Base-by-base conservation (phyloP, 92 coral and sea anemone genomes). In the Parazoanthus swiftii region DNA sequence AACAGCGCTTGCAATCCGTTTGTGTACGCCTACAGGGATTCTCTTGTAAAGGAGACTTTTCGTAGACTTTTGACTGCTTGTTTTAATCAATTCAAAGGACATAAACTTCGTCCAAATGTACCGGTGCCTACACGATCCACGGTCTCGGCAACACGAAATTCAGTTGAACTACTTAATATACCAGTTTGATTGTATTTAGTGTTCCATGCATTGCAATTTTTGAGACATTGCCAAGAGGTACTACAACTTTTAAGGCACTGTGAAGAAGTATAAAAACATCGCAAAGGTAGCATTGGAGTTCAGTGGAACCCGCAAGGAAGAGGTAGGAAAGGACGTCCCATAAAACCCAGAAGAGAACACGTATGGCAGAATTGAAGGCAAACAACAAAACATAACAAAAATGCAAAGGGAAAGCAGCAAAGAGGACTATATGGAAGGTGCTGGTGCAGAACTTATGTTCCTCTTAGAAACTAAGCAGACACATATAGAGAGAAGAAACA, bases 1-100 rank as follows among this genome's bases (percentile, higher is more conserved):
- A 81, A 81, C 85, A 81, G 85, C 50, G 85, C 74, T 56, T 81
- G 85, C 74, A 81, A 81, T 81, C 85, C 85, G 4, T 81, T 81
- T 39, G 85, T 81, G 54, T 81, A 81, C 50, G 85, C 85, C 13
- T 81, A 56, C 73, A 81, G 85, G 33, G 85, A 81, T 21, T 36
- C 44, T 23, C 85, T 81, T 20, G 85, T 81, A 42, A 81, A 63
- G 35, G 85, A 81, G 15, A 65, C 85, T 42, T 81, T 81, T 48
- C 50, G 18, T 38, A 36, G 85, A 59, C 74, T 81, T 66, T 1
- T 66, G 35, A 25, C 72, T 33, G 26, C 25, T 63, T 81, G 71
- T 16, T 59, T 29, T 35, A 63, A 42, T 66, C 38, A 38, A 81
- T 37, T 81, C 74, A 58, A 18, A 18, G 6, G 43, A 38, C 43